Base-by-base conservation (phyloP, 2,888 invertebrate genomes). In the Amphipoea lucens region DNA sequence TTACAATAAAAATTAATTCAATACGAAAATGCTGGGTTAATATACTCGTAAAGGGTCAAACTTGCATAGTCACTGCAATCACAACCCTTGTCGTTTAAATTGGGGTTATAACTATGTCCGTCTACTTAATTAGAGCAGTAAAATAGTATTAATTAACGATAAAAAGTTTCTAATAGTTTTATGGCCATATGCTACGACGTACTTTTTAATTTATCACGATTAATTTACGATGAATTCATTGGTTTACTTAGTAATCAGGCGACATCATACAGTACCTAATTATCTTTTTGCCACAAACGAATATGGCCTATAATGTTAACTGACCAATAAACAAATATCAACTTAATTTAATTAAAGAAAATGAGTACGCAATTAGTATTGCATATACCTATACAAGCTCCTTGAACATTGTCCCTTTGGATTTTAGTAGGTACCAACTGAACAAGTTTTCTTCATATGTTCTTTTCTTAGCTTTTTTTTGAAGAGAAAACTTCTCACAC, bases 1-100 rank as follows among this genome's bases (percentile, higher is more conserved):
- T 72, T 29, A 45, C 65, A 76, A 77, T 76, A 65, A 77, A 74
- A 83, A 57, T 60, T 20, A 66, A 67, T 70, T 81, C 12, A 77
- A 78, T 66, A 79, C n/a, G 71, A 83, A 78, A 75, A 68, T 60
- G 65, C 36, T 54, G 45, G 73, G 75, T 76, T 81, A 77, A 79
- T 75, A 82, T 71, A n/a, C n/a, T n/a, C n/a, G n/a, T n/a, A 60
- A 45, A 78, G 82, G 89, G 82, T 80, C 76, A 84, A 89, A 88
- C 69, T 82, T 89, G 88, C 89, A 85, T 66, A 83, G 81, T 89
- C 87, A 89, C 72, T 83, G 81, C 81, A 84, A 85, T 86, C 85
- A 79, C 83, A 82, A 86, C 83, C 87, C 89, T 88, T 84, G 81
- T 82, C 63, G 74, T 83, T 85, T 81, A 81, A 85, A 85, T 82